phyloP scores from a whole-genome alignment of 1,140 invertebrate species.

The Fopius arisanus region DNA sequence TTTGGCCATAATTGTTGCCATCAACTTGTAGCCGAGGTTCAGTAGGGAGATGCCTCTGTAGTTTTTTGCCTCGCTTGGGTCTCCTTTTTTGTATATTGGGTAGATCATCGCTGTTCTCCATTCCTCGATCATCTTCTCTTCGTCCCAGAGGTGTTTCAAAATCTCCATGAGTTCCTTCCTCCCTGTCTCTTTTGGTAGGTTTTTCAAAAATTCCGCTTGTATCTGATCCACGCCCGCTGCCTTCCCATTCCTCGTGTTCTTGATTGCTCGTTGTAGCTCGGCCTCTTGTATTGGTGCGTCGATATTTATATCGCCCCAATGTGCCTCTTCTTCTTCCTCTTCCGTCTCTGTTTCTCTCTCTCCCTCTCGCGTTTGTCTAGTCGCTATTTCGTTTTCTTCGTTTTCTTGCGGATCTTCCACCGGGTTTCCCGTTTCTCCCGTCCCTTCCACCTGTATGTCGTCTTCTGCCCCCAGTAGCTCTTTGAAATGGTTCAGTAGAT shows the following conservation, averaged over 20 bases:
- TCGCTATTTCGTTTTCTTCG: not conserved
- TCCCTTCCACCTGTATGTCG: not conserved
- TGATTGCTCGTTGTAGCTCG: not conserved
- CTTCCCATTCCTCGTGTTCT: not conserved
- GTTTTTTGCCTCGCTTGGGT: not conserved
- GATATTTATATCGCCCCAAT: not conserved
- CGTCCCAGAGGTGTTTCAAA: not conserved
- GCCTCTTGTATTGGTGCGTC: not conserved
- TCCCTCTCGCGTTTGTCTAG: not conserved
- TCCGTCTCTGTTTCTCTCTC: not conserved
- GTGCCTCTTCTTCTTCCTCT: not conserved
- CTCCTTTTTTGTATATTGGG: conserved; percentile 12
- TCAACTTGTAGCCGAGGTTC: not conserved
- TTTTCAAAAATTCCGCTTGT: not conserved
- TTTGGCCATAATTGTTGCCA: not conserved
- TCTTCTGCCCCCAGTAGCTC: not conserved
- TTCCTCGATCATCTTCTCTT: not conserved
- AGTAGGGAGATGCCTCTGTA: conserved; percentile 5
- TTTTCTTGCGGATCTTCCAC: not conserved
- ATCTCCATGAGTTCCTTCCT: not conserved
- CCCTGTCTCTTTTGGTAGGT: not conserved
- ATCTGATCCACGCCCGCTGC: not conserved
- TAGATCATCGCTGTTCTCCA: not conserved
- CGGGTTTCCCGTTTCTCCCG: not conserved
- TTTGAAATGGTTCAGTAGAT: not conserved